Base-by-base conservation (phyloP, 2,113 vertebrate species). In the Xyliphius kryptos region DNA sequence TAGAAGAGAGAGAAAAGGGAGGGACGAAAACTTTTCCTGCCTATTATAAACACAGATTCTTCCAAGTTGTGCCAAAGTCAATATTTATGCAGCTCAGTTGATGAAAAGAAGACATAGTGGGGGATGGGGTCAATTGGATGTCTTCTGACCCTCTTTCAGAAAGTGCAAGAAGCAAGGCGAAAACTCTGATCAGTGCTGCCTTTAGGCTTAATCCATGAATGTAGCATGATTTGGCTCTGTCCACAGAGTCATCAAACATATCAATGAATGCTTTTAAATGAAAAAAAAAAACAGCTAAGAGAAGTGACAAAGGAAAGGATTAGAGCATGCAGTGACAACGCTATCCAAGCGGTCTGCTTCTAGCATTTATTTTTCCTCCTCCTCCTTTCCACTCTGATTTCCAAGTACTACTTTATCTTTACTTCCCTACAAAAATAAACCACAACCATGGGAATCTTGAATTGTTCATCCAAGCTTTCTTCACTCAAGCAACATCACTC, bases 391-490 rank as follows among this genome's bases (percentile, higher is more conserved):
- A 64, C 56, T 50, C 48, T 3, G n/a, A 65, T 65, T 68, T 37
- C 44, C 56, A 59, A 66, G 43, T 52, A 59, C 37, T 52, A 52
- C 47, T 37, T 59, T 66, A 14, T 51, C 56, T 32, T 19, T 36
- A 59, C 61, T 72, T 65, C 46, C 56, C 51, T 64, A 51, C 51
- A 67, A 67, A 72, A 67, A 72, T 60, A 61, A 68, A 64, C 50
- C 56, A 65, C 70, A 60, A 47, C 50, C 61, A 67, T 68, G 56
- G 60, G 66, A 72, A 56, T 65, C 21, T 55, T 63, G 44, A 49
- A 48, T 38, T 61, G 56, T 60, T 50, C 49, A 43, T 67, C 54
- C 26, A 56, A 56, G 49, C 63, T 49, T 63, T 63, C 50, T 47
- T 20, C 36, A 52, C 9, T 71, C 40, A 16, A 52, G 59, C 11